Evolutionary conservation across 2,888 invertebrate genomes (phyloP).

Genomic region (Macroteleia sp.): DNA sequence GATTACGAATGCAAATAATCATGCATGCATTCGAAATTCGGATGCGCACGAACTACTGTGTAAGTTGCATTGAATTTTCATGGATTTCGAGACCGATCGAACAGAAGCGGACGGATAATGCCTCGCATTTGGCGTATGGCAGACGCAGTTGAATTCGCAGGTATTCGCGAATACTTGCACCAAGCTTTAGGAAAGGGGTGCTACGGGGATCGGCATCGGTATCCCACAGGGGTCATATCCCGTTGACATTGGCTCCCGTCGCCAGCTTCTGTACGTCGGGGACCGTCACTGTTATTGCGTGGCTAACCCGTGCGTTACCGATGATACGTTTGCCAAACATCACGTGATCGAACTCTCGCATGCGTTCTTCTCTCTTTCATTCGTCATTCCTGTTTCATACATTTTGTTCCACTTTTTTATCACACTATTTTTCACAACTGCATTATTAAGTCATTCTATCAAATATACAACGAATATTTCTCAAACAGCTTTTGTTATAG

Average conservation of each 20-base stretch:
- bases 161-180: constrained; percentile 45
- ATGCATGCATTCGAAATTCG: constrained; percentile 28
- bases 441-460: background rate
- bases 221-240: constrained; percentile 75
- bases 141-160: constrained; percentile 42
- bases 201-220: constrained; percentile 30
- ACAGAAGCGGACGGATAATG: constrained; percentile 50
- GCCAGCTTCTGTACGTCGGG: constrained; percentile 72
- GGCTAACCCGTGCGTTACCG: constrained; percentile 48
- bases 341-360: constrained; percentile 8
- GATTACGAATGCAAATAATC: constrained; percentile 41
- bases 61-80: constrained; percentile 58
- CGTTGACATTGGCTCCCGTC: constrained; percentile 78
- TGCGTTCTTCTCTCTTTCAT: constrained; percentile 3
- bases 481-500: background rate
- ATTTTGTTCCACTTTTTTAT: constrained; percentile 11
- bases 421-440: background rate
- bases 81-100: constrained; percentile 49
- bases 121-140: constrained; percentile 38
- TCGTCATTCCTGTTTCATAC: constrained; percentile 4
- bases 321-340: constrained; percentile 54
- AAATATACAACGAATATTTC: background rate
- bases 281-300: constrained; percentile 64
- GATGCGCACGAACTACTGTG: constrained; percentile 22
- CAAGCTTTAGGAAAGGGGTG: constrained; percentile 31